Base-by-base conservation (phyloP, 2,797 vertebrate species). In the Argyrosomus regius region DNA sequence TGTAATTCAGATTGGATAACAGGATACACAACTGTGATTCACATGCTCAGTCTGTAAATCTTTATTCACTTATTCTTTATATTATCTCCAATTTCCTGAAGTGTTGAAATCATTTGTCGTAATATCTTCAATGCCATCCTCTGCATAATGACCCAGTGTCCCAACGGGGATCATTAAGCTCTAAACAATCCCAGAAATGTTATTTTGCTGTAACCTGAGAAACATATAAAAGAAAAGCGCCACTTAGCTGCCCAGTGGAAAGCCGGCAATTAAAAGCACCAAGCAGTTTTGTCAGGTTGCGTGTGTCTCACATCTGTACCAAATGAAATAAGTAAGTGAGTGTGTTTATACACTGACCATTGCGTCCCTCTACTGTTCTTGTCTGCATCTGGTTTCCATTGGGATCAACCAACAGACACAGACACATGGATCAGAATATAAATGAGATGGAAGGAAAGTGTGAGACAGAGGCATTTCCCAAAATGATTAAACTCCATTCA, bases 401-500 rank as follows among this genome's bases (percentile, higher is more conserved):
- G 71, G 77, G 66, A 83, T 78, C 68, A 49, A 53, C 62, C 59
- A 64, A 69, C 68, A 83, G 87, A 85, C 58, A 70, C 41, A 58
- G 74, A 65, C 59, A 65, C 59, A 65, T 73, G 76, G 72, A 75
- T 82, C 50, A 20, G 87, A 88, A 90, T 87, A 72, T 85, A 71
- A 85, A 88, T 88, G 76, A 84, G 79, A 72, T 0, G 3, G 52
- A 77, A 76, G 52, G n/a, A 77, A 61, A 48, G 20, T 52, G 75
- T 22, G 79, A 82, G 75, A 76, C 74, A 79, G 77, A 81, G 75
- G 54, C 89, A 91, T 89, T 88, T 85, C 78, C 87, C 82, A 69
- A 82, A 89, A 89, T 91, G 85, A 91, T 87, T 88, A 84, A 93
- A 92, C 60, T 84, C 77, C 63, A 66, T 85, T 91, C 87, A 88